A percentile compares a stretch with the other conserved stretches of the same genome.
phyloP scores from a whole-genome alignment of 2,797 vertebrate genomes.

The Coendou prehensilis region DNA sequence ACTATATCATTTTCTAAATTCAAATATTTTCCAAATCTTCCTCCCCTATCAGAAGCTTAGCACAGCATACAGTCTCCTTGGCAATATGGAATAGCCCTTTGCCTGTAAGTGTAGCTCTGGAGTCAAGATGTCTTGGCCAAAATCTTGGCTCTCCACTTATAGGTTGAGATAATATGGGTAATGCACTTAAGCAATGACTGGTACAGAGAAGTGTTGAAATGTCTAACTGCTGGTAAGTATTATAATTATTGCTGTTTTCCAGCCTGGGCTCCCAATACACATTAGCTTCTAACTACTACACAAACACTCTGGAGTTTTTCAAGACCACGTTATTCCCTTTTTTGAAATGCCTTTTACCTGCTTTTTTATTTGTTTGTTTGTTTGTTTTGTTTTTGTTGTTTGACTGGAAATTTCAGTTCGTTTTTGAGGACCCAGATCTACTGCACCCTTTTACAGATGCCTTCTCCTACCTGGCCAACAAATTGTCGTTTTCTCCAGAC shows the following conservation, averaged over 20 bases:
- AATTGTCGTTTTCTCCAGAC: background rate
- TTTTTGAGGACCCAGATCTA: background rate
- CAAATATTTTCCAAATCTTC: background rate
- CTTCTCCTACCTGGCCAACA: background rate
- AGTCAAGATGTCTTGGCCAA: background rate
- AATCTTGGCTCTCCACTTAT: background rate
- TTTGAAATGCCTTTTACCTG: background rate
- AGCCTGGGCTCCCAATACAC: background rate
- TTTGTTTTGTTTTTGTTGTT: background rate
- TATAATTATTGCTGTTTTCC: background rate
- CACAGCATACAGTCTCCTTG: background rate
- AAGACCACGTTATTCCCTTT: background rate
- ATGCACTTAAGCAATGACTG: background rate
- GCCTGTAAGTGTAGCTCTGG: background rate
- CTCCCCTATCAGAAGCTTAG: background rate
- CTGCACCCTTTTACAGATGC: background rate
- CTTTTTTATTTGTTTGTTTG: background rate
- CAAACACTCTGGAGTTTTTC: background rate
- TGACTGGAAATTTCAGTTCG: background rate
- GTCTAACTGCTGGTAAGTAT: background rate
- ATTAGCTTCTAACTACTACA: background rate
- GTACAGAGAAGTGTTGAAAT: background rate
- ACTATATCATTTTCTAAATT: background rate
- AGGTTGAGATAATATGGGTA: background rate
- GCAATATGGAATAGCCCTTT: rapidly evolving